Base-by-base conservation (phyloP, 2,888 invertebrate species). In the Operophtera brumata region DNA sequence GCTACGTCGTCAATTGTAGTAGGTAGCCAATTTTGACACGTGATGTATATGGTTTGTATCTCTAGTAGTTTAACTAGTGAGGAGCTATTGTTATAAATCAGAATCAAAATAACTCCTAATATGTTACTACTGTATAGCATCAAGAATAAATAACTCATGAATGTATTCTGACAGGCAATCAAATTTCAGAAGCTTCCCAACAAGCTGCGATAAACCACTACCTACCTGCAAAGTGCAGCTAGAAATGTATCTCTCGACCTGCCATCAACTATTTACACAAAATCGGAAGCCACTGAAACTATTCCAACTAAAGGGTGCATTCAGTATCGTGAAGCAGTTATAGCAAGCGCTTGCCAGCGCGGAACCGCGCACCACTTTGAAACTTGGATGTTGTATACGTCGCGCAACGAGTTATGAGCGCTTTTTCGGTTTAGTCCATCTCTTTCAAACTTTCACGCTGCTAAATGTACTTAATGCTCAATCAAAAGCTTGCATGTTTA, bases 221-320 rank as follows among this genome's bases (percentile, higher is more conserved):
- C 41, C 46, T 40, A 41, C 41, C 40, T 36, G 40, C 36, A 54
- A 46, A 50, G 51, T 44, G 56, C 56, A 56, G 40, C 35, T 39
- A 28, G 39, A 44, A 39, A 39, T n/a, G 12, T 43, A 34, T 39
- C 39, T 47, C 40, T 53, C 42, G 28, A 53, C 54, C 40, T 44
- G 47, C 51, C 56, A 54, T 46, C 25, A 54, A 54, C 48, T 54
- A 55, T 61, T 55, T 47, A 54, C 53, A 59, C 53, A 40, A 59
- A 63, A 63, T 56, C 55, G 49, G 40, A 47, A 51, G 56, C 51
- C 40, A 52, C 51, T 50, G 55, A 57, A 54, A 37, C 52, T 53
- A 54, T 54, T 47, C 57, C 46, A 45, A 30, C 43, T 43, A 46
- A 47, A 48, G 47, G 42, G 34, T 14, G 26, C 37, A 45, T 49